Base-by-base conservation (phyloP, 2,888 invertebrate species). In the Agrochola circellaris region DNA sequence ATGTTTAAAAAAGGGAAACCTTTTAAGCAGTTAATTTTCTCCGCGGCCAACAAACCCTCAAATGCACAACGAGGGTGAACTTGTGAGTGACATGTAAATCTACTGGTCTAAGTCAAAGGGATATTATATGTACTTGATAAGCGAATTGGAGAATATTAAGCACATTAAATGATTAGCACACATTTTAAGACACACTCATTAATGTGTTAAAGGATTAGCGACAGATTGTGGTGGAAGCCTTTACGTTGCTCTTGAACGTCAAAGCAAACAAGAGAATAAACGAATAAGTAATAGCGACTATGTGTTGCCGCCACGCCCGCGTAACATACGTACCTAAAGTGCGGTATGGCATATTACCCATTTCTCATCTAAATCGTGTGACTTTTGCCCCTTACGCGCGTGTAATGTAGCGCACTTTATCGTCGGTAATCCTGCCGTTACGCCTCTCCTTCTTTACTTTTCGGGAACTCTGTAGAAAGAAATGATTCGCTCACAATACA, bases 281-380 rank as follows among this genome's bases (percentile, higher is more conserved):
- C 89, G 89, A 89, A 87, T 89, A 86, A 85, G 71, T 86, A 86
- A 91, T 88, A 87, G 83, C 82, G 64, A 78, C 79, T 87, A 86
- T 91, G 87, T 89, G 88, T 86, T 84, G 79, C 67, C 76, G 72
- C 67, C 79, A 75, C 80, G 76, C 82, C 80, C 79, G 71, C 78
- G 75, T 87, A 90, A 88, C 90, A 89, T 91, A 90, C 89, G 90
- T 89, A 82, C 75, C 76, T 77, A 88, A 90, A 92, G 89, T 91
- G 90, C 86, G 88, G 89, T 92, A 90, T 90, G 88, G 90, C 92
- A 92, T 93, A 92, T 90, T 91, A 91, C 89, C 91, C 92, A 94
- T 94, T 91, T 93, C 91, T 94, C 95, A 94, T 93, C 91, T 93
- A 92, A 94, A 94, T 94, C 90, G 93, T 90, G 92, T 89, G 94